Percentiles rank a stretch among this genome's conserved stretches.
These are phyloP conservation scores for Scelioninae gen. 2 DNA, from an alignment of 2,888 invertebrate species.

Conservation along the genomic window DNA sequence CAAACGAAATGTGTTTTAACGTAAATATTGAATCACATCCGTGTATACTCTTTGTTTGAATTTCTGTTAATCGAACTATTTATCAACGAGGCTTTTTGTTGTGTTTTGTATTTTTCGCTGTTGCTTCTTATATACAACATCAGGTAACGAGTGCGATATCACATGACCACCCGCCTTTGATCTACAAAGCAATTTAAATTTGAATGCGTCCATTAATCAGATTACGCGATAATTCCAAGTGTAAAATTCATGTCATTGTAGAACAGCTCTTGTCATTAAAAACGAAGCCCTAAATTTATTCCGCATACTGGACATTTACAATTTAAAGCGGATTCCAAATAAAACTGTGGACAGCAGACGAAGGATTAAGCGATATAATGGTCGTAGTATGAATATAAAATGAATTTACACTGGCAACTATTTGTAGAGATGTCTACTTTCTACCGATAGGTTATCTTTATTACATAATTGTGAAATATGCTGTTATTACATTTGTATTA, in stretches of 20 bases:
- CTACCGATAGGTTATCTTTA: neutral
- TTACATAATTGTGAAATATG: neutral
- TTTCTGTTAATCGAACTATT: neutral
- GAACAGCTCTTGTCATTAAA: constrained; percentile 35
- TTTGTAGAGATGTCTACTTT: constrained; percentile 29
- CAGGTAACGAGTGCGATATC: constrained; percentile 3
- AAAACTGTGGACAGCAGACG: constrained; percentile 62
- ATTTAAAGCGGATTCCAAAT: constrained; percentile 65
- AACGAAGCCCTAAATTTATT: constrained; percentile 50
- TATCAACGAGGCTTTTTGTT: neutral
- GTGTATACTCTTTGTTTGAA: neutral
- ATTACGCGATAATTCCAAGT: constrained; percentile 39
- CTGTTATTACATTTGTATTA: too few species aligned
- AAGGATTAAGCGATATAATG: constrained; percentile 59
- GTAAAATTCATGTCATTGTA: constrained; percentile 47
- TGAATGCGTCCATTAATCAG: constrained; percentile 48
- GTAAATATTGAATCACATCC: constrained; percentile 28
- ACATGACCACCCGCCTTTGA: constrained; percentile 24
- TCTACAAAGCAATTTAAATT: constrained; percentile 37
- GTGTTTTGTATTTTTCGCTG: too few species aligned
- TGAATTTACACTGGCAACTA: constrained; percentile 47
- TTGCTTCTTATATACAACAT: too few species aligned
- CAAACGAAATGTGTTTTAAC: constrained; percentile 24
- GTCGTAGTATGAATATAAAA: constrained; percentile 46
- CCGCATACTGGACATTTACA: constrained; percentile 61